A percentile compares a stretch with the other conserved stretches of the same genome.
phyloP scores from a whole-genome alignment of 2,888 invertebrate species.

The Tipula vernalis region DNA sequence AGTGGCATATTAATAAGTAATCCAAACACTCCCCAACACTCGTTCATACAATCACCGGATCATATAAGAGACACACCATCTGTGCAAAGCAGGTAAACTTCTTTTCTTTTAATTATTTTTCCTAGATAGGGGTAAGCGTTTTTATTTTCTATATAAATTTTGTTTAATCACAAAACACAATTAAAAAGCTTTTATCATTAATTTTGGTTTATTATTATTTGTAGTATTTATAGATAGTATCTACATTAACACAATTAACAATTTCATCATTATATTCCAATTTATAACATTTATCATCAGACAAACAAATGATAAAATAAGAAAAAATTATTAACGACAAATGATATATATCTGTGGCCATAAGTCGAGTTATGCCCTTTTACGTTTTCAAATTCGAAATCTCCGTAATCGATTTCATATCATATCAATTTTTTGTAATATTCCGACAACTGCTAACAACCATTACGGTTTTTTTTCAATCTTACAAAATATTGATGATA shows the following conservation, averaged over 20 bases:
- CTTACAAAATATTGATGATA: too few relatives aligned
- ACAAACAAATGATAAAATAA: background rate
- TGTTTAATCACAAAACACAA: background rate
- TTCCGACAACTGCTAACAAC: too few relatives aligned
- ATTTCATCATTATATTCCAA: background rate
- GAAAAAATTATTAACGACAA: background rate
- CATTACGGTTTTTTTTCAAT: too few relatives aligned
- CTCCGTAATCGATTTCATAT: too few relatives aligned
- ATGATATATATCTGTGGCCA: too few relatives aligned
- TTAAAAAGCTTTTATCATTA: background rate
- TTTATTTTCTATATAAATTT: background rate
- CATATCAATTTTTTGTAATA: too few relatives aligned
- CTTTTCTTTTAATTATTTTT: background rate
- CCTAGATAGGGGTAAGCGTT: background rate
- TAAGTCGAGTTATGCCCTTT: too few relatives aligned
- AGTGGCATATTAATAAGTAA: constrained; percentile 39
- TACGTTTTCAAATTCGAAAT: too few relatives aligned
- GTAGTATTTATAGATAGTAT: background rate
- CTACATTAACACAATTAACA: background rate
- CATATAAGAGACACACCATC: constrained; percentile 61
- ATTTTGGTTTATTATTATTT: background rate
- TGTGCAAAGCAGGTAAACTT: constrained; percentile 58
- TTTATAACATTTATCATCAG: background rate
- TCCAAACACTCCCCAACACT: constrained; percentile 57
- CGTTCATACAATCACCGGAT: constrained; percentile 56